A percentile compares a stretch with the other conserved stretches of the same genome.
phyloP scores from a whole-genome alignment of 2,797 vertebrate species.

The Sebastes melanostomus region DNA sequence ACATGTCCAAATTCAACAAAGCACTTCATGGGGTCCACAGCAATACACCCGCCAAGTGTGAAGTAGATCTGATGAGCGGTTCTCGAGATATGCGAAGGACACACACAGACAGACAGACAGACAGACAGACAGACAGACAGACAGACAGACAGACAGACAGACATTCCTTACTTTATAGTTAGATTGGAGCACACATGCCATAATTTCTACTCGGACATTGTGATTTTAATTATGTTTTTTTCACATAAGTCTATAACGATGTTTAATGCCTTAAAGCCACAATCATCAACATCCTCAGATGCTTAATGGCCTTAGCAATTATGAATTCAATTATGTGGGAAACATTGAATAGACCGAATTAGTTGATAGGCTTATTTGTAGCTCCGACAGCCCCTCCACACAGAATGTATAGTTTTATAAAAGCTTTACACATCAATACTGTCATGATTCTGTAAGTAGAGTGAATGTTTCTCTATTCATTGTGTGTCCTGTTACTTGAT shows the following conservation, averaged over 20 bases:
- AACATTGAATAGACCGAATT: constrained; percentile 6
- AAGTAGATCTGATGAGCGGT: neutral
- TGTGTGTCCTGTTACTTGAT: constrained; percentile 35
- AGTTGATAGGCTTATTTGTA: constrained; percentile 12
- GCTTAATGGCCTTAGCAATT: constrained; percentile 39
- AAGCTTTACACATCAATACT: constrained; percentile 22
- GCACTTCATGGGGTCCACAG: neutral
- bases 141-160: too few species aligned
- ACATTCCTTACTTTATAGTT: neutral
- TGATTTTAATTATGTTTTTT: neutral
- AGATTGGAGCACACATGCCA: neutral
- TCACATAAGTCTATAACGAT: neutral
- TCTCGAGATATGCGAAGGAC: too few species aligned
- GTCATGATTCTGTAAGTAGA: constrained; percentile 17
- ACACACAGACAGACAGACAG: too few species aligned
- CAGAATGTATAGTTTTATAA: constrained; percentile 48
- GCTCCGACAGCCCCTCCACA: neutral
- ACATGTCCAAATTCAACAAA: rapidly evolving
- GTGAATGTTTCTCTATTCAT: constrained; percentile 25
- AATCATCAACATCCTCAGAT: constrained; percentile 15
- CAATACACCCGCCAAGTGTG: neutral
- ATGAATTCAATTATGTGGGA: constrained; percentile 30
- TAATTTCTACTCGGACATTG: neutral
- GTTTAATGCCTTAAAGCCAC: constrained; percentile 62
- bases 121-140: too few species aligned